Base-by-base conservation (phyloP, 2,888 invertebrate species). In the Tanypteryx hageni region DNA sequence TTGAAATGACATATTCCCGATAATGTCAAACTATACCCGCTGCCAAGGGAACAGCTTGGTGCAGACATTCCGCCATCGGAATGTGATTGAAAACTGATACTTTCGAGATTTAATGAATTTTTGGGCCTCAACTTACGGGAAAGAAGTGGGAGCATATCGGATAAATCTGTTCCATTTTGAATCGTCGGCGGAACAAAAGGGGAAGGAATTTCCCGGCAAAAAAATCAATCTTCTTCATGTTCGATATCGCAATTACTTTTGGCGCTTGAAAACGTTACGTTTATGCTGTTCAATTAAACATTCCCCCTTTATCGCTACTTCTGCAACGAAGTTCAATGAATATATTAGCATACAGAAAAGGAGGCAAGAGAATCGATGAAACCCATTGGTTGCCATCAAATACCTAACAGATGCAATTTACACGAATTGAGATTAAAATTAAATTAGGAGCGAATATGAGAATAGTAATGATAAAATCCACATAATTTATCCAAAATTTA, bases 1-100 rank as follows among this genome's bases (percentile, higher is more conserved):
- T 68, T 11, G 22, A 13, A 27, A 76, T 76, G 76, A 76, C 76
- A 76, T 14, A 76, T 76, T 76, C 27, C 76, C 76, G 76, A 76
- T 76, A 76, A 27, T 76, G 76, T 76, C 76, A 76, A 76, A 22
- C 9, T 14, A 22, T 22, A 27, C 76, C 7, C 11, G 18, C 9
- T 68, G 68, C n/a, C 68, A 0, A 68, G 7, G 68, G 68, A n/a
- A n/a, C n/a, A 22, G n/a, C 68, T 68, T 22, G 18, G 68, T n/a
- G 64, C n/a, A 68, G 68, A 68, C 68, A 68, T 68, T 22, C 68
- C 68, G 22, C 76, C 22, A 18, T 68, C n/a, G 68, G 27, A 27
- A 76, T 76, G 27, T 76, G 76, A 76, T 76, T 76, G 76, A 76
- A 76, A 76, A 76, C 76, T 76, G 76, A 76, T 76, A 27, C 76